Evolutionary conservation across 2,888 invertebrate genomes (phyloP), one percentile per base, ranked within the genome.

Genomic region (Conistra vaccinii): DNA sequence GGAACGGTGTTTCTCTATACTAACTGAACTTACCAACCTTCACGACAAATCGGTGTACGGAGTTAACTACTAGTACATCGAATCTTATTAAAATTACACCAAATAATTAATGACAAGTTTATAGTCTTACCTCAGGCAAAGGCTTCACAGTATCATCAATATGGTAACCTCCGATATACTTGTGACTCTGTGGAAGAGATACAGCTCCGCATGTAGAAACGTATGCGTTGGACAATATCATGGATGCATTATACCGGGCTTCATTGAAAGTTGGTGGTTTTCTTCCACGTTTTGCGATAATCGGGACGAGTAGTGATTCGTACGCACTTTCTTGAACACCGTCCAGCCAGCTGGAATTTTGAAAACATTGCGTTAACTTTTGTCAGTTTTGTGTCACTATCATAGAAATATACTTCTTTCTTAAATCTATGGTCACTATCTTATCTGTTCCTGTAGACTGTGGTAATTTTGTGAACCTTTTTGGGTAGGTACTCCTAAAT

Each of bases 81-180:
- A n/a, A n/a, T n/a, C n/a, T n/a, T n/a, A n/a, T n/a, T n/a, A n/a
- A n/a, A n/a, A n/a, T n/a, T n/a, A n/a, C n/a, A n/a, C 17, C 45
- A 45, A 48, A 20, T 48, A n/a, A 39, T n/a, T n/a, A n/a, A 45
- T n/a, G 1, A 6, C 9, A 55, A 72, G 2, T 1, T 55, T 20
- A 17, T 17, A 35, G 48, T 9, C 58, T 60, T 81, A 94, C 93
- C 81, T 90, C 78, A 20, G 95, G 92, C 69, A 95, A 87, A 5
- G 94, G 92, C 51, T 90, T 85, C 1, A 91, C 70, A 2, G 89
- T 75, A 3, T 89, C 85, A 6, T 92, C 87, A 35, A 95, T 92
- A 68, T 95, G 94, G 66, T 93, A 94, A 17, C 95, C 95, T 51
- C 91, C 94, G 48, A 95, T 84, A 5, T 88, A 72, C 69, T 91